These are phyloP conservation scores for Zelostemma sp. DNA, from an alignment of 1,140 invertebrate species.

Conservation along the genomic window DNA sequence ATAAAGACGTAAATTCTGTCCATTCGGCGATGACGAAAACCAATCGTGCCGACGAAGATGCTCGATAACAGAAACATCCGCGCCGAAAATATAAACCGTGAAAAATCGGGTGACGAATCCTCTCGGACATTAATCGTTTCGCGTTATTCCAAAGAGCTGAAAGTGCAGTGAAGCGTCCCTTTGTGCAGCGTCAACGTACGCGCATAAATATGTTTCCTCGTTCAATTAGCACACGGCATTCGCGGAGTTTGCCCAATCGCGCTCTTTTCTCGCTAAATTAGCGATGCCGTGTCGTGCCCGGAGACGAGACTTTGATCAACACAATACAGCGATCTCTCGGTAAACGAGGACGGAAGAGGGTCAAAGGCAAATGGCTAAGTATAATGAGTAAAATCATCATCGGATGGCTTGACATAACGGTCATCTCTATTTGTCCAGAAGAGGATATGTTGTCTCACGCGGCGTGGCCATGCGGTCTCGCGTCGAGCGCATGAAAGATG, in stretches of 20 bases:
- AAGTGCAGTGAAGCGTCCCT: too few relatives aligned
- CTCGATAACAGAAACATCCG: too few relatives aligned
- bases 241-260: constrained; percentile 39
- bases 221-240: constrained; percentile 38
- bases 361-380: constrained; percentile 47
- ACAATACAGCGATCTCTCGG: constrained; percentile 31
- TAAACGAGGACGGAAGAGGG: constrained; percentile 40
- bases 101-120: too few relatives aligned
- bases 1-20: too few relatives aligned
- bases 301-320: constrained; percentile 43
- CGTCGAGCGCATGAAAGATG: not conserved
- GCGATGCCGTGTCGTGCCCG: constrained; percentile 43
- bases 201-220: constrained; percentile 29
- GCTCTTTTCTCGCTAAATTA: constrained; percentile 44
- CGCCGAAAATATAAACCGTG: too few relatives aligned
- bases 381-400: constrained; percentile 59
- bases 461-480: constrained; percentile 9
- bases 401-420: constrained; percentile 56
- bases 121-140: too few relatives aligned
- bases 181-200: not conserved
- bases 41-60: too few relatives aligned
- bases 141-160: too few relatives aligned
- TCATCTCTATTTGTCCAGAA: constrained; percentile 44
- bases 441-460: constrained; percentile 21
- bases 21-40: too few relatives aligned